Evolutionary conservation across 2,797 vertebrate species (phyloP), one percentile per base, ranked within the genome.

Genomic region (Erithacus rubecula): DNA sequence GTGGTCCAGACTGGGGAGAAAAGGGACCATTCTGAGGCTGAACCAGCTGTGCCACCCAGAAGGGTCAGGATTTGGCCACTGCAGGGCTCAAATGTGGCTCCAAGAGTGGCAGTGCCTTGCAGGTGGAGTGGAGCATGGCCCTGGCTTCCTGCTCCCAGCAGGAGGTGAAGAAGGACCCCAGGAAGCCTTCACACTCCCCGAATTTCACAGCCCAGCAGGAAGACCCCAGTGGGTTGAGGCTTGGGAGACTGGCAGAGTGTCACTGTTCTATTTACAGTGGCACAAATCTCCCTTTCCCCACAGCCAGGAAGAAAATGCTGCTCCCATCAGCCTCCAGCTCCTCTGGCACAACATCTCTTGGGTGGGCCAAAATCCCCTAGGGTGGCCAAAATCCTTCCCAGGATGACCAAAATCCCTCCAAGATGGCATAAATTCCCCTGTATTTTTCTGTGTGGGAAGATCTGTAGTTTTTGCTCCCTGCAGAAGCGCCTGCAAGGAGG

Each of bases 191-290:
- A 12, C 58, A 55, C 34, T 41, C 37, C 11, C 11, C 0, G 1
- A 5, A 12, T 32, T 24, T 69, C 9, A 3, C 55, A 82, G 74
- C 64, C 78, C 47, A 32, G 65, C 62, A 12, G 51, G 32, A 72
- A 4, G 19, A 55, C 14, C 55, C 55, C 20, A 3, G 0, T 0
- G 1, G 16, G 41, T 4, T 1, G 13, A 29, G 30, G 11, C 6
- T 10, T 1, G 4, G 64, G 37, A 34, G 24, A 63, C 46, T 1
- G 1, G 23, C 2, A 2, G 21, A 0, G 9, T 20, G 4, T 39
- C n/a, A 19, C 34, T 89, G 67, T 18, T 59, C 81, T 51, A 6
- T 36, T 82, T 78, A 5, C 0, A 16, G 56, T 6, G 39, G 46
- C 19, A 26, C 2, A 4, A 43, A n/a, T 39, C 24, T 52, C 41